Percentiles rank a stretch among this genome's conserved stretches.
Conservation (phyloP, 2,797 vertebrate genomes). For the Neopelma chrysocephalum region DNA sequence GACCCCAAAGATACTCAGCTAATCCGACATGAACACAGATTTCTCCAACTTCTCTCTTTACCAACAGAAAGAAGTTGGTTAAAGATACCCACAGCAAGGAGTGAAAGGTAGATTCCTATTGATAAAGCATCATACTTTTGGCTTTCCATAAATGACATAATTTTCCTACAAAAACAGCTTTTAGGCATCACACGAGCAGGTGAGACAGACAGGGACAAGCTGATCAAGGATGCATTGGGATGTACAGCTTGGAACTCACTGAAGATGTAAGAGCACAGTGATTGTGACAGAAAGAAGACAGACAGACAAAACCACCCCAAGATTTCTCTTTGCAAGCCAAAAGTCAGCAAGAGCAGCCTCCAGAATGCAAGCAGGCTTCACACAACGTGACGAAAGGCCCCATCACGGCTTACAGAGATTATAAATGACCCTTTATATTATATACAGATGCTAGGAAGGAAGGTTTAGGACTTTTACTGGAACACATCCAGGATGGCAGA, state of each 20-base stretch:
- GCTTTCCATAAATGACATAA: neutral
- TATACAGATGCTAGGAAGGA: constrained; percentile 46
- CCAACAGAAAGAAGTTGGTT: neutral
- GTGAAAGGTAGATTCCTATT: neutral
- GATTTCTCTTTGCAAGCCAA: constrained; percentile 5
- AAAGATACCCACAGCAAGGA: neutral
- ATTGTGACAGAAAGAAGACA: neutral
- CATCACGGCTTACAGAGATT: constrained; percentile 37
- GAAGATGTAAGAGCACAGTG: neutral
- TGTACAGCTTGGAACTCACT: neutral
- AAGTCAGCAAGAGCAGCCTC: neutral
- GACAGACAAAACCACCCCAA: neutral
- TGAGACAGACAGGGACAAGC: neutral
- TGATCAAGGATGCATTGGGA: neutral
- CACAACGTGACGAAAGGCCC: constrained; percentile 1
- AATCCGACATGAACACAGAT: neutral
- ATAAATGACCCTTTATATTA: constrained; percentile 62
- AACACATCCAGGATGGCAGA: constrained; percentile 44
- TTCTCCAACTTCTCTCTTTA: neutral
- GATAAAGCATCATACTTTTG: neutral
- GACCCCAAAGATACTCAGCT: neutral
- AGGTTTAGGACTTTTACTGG: constrained; percentile 35
- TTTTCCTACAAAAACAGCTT: neutral
- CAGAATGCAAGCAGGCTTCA: constrained; percentile 3
- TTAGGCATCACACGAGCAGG: neutral